Evolutionary conservation across 2,797 vertebrate genomes (phyloP).

Genomic region (Protosalanx chinensis): DNA sequence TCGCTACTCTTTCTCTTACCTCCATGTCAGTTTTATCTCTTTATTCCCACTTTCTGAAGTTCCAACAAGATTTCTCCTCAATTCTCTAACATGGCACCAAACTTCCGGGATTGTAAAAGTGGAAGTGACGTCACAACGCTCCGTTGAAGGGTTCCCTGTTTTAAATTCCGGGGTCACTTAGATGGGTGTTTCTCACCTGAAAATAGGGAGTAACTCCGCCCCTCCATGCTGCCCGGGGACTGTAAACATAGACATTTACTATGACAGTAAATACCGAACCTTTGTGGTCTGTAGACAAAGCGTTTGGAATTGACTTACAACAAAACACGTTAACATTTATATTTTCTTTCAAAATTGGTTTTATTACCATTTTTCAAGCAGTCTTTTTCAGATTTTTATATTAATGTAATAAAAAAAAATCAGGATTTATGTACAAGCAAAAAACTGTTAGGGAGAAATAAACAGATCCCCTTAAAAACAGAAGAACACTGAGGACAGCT

Average conservation of each 20-base stretch:
- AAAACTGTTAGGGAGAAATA: slow-evolving; percentile 29
- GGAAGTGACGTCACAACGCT: slow-evolving; percentile 58
- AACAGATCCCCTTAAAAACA: slow-evolving; percentile 53
- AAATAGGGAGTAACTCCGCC: background rate
- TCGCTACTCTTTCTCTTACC: slow-evolving; percentile 67
- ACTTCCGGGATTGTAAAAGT: slow-evolving; percentile 58
- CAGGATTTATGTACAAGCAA: slow-evolving; percentile 65
- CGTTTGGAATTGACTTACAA: background rate
- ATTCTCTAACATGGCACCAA: slow-evolving; percentile 65
- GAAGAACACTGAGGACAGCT: slow-evolving; percentile 47
- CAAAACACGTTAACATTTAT: background rate
- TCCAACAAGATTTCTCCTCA: slow-evolving; percentile 66
- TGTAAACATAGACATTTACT: too few species aligned
- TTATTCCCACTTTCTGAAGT: slow-evolving; percentile 65
- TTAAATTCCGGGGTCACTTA: background rate
- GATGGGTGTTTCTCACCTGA: background rate
- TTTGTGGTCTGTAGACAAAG: background rate
- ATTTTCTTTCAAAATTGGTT: slow-evolving; percentile 64
- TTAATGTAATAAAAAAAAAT: slow-evolving; percentile 71
- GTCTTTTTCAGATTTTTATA: slow-evolving; percentile 60
- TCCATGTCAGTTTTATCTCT: slow-evolving; percentile 70
- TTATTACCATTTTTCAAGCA: slow-evolving; percentile 60
- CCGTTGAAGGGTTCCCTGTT: background rate
- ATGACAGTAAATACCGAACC: too few species aligned
- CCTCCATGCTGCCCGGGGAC: too few species aligned